Base-by-base conservation (phyloP, 2,113 vertebrate species). In the Noturus placidus region DNA sequence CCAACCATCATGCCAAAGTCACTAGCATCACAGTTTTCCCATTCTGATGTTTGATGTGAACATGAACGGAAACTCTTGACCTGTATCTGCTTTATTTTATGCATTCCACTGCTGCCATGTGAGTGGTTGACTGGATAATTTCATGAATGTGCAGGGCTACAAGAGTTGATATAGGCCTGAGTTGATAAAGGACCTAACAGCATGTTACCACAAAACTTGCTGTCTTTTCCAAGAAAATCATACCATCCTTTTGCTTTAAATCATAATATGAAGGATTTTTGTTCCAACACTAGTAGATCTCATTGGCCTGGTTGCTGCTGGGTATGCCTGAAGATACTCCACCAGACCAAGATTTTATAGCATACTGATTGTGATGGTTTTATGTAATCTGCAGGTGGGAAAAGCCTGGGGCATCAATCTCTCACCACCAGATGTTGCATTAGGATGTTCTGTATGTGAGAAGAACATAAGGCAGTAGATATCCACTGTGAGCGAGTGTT, bases 301-400 rank as follows among this genome's bases (percentile, higher is more conserved):
- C 46, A 78, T 50, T 86, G 86, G 14, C 86, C 79, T 77, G 82
- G 54, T 46, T 80, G 50, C n/a, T 15, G 63, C 82, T 89, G 67
- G 82, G 72, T 89, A 87, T 85, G 85, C 42, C 85, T 54, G 82
- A 70, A 46, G 87, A 90, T 90, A 89, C 88, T 89, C 86, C 84
- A 86, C 52, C 89, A 82, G 87, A 88, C 84, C 82, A 85, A 89
- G 88, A 90, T 87, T 89, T 86, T 87, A 80, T 56, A 72, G 74
- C 65, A 87, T 89, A 79, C 82, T 84, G 61, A 74, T 82, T 56
- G 69, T 57, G 20, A 19, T 85, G 27, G 35, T 89, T 88, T 88
- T 84, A 65, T 87, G 69, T 56, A 85, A 87, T 86, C 84, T 88
- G 63, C 50, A 72, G 59, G 52, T 50, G 38, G 69, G 61, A 63